These are phyloP conservation scores for Ochotona princeps DNA, from an alignment of 2,113 vertebrate genomes.

Conservation along the genomic window DNA sequence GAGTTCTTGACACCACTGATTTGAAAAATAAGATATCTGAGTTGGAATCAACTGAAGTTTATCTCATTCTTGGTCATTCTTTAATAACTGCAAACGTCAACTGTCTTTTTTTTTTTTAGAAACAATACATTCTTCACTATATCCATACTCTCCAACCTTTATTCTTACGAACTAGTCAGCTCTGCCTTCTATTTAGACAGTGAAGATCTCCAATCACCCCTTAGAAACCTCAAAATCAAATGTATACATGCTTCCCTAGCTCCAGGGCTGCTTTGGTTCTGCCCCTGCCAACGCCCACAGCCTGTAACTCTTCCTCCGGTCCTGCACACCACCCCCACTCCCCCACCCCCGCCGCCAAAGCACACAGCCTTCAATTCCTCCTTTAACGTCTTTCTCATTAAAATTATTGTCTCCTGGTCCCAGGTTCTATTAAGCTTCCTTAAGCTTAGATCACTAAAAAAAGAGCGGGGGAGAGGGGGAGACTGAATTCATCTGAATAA, in stretches of 20 bases:
- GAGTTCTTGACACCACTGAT: not conserved
- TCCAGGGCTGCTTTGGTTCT: not conserved
- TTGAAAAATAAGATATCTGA: not conserved
- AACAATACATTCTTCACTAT: slow-evolving; percentile 12
- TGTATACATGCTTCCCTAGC: not conserved
- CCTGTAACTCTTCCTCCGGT: not conserved
- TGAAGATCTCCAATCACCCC: slow-evolving; percentile 19
- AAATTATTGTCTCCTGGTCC: slow-evolving; percentile 25
- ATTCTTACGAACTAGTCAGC: slow-evolving; percentile 42
- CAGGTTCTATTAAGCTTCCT: slow-evolving; percentile 26
- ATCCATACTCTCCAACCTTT: not conserved
- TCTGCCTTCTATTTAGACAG: slow-evolving; percentile 45
- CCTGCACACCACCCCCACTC: not conserved
- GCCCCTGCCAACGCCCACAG: not conserved
- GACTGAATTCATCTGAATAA: not conserved
- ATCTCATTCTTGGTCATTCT: slow-evolving; percentile 43
- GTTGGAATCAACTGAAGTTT: slow-evolving; percentile 23
- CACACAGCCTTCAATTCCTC: not conserved
- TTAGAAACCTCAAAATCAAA: slow-evolving; percentile 47
- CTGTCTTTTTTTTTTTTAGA: not conserved
- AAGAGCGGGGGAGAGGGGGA: no score
- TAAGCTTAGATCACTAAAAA: not conserved
- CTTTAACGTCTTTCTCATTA: slow-evolving; percentile 21
- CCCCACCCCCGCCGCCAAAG: not conserved
- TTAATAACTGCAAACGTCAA: slow-evolving; percentile 53